Base-by-base conservation (phyloP, 2,888 invertebrate species). In the Drosophila parthenogenetica region DNA sequence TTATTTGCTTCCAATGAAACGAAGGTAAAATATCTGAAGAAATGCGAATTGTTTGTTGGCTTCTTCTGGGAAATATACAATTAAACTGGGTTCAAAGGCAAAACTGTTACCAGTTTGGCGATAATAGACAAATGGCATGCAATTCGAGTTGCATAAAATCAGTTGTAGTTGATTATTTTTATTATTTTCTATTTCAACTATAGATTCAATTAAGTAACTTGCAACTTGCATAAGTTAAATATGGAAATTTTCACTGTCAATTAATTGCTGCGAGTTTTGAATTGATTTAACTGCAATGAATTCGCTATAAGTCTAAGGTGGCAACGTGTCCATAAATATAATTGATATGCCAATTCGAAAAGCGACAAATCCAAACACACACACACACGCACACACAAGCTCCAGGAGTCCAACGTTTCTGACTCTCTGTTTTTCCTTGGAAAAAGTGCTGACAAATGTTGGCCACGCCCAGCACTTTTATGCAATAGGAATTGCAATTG, bases 341-440 rank as follows among this genome's bases (percentile, higher is more conserved):
- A 89, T 87, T 85, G 88, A 89, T 89, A 79, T 73, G 54, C 88
- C 86, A 85, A 84, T 89, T 78, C 65, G 54, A 69, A 57, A 61
- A 61, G 57, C 59, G 77, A 77, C 61, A 75, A 58, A 61, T 61
- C 13, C 39, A 39, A 39, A n/a, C 60, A 29, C 37, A 53, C 22
- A 16, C 16, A 22, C 39, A 39, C 14, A n/a, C 60, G 17, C 37
- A 53, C 22, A 16, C 16, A 22, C 5, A 22, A 19, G 22, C 22
- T 32, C 11, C 32, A 35, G 13, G 11, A 35, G 13, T 35, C 13
- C n/a, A 16, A 1, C 22, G 1, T 25, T 13, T 16, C 8, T 16
- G 3, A 1, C 25, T 42, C 10, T 50, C 7, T 22, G 1, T 13
- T 3, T 48, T 10, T 37, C 5, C 7, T 25, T 11, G 22, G 13